Evolutionary conservation across 1,140 invertebrate genomes (phyloP).

Genomic region (Drosophila triauraria): DNA sequence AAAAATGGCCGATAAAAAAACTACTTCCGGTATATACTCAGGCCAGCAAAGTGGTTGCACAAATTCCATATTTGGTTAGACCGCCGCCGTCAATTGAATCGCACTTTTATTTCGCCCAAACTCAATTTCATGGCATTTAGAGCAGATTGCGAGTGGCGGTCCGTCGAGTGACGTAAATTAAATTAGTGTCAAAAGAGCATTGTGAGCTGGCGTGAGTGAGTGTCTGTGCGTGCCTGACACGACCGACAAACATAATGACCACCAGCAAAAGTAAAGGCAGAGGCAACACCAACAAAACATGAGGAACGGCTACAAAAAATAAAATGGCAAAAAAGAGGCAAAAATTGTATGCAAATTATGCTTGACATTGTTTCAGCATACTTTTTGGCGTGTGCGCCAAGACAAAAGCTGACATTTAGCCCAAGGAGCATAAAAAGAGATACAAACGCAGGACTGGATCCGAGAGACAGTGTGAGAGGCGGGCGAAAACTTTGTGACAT

Average conservation of each 20-base stretch:
- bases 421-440: conserved; percentile 68
- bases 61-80: conserved; percentile 4
- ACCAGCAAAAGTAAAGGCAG: conserved; percentile 40
- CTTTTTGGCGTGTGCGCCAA: conserved; percentile 80
- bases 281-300: conserved; percentile 39
- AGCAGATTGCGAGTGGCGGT: conserved; percentile 50
- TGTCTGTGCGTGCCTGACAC: conserved; percentile 76
- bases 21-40: neutral
- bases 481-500: conserved; percentile 77
- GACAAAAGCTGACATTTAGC: conserved; percentile 83
- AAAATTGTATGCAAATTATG: conserved; percentile 83
- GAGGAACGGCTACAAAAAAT: conserved; percentile 1
- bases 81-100: conserved; percentile 44
- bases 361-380: conserved; percentile 82
- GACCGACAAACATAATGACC: conserved; percentile 81
- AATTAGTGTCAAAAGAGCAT: conserved; percentile 81
- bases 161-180: conserved; percentile 70
- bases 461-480: conserved; percentile 15
- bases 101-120: conserved; percentile 39
- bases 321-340: conserved; percentile 44
- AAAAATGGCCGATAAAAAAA: no score
- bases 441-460: conserved; percentile 44
- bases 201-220: conserved; percentile 61
- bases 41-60: neutral
- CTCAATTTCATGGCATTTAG: conserved; percentile 70